Percentiles rank a stretch among this genome's conserved stretches.
These are phyloP conservation scores for Bolinopsis microptera DNA, from an alignment of 37 sponge, comb jelly and placozoan genomes.

Conservation along the genomic window DNA sequence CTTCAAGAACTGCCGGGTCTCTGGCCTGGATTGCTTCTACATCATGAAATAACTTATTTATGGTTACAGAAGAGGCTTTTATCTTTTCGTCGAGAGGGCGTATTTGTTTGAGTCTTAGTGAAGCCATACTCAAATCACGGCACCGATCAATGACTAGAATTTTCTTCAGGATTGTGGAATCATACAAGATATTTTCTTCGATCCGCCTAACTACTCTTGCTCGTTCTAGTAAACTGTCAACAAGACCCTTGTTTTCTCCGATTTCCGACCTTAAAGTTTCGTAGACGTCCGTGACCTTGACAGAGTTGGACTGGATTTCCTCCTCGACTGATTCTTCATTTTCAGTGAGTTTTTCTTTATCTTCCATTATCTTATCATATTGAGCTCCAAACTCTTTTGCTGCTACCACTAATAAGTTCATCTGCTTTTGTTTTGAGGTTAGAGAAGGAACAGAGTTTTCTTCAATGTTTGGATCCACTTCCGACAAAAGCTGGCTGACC, in stretches of 20 bases:
- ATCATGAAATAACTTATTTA: neutral
- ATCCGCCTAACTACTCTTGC: neutral
- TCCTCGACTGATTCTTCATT: neutral
- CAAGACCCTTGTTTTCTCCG: neutral
- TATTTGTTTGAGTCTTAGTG: neutral
- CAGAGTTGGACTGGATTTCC: neutral
- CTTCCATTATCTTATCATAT: neutral
- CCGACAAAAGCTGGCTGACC: neutral
- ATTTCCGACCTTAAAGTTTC: neutral
- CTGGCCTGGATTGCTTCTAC: neutral
- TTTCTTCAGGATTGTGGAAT: neutral
- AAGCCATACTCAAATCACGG: neutral
- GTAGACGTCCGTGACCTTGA: neutral
- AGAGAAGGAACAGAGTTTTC: constrained; percentile 17
- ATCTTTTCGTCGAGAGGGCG: neutral
- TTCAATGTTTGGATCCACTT: neutral
- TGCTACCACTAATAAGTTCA: neutral
- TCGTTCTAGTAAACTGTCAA: neutral
- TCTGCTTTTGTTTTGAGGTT: neutral
- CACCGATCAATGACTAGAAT: neutral
- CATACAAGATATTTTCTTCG: neutral
- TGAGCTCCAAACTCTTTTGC: neutral
- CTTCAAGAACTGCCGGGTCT: neutral
- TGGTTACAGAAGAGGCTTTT: neutral
- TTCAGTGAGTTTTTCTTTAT: neutral